phyloP scores from a whole-genome alignment of 2,797 vertebrate genomes.

The Acipenser oxyrinchus region DNA sequence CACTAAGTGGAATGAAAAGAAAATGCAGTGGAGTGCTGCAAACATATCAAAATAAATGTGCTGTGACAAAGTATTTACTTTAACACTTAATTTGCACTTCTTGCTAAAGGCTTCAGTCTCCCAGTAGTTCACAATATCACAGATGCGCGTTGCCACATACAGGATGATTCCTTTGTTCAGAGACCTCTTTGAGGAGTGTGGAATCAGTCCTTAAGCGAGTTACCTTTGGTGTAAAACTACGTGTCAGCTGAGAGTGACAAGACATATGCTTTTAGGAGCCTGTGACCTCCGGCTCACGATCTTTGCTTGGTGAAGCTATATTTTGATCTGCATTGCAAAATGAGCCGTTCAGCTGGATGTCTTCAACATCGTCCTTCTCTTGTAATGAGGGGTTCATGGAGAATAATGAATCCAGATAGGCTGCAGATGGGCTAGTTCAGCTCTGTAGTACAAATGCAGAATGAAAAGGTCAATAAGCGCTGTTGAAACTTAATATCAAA shows the following conservation, averaged over 20 bases:
- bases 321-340: not conserved
- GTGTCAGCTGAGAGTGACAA: not conserved
- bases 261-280: too few species aligned
- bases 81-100: too few species aligned
- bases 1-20: too few species aligned
- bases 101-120: too few species aligned
- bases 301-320: not conserved
- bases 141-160: too few species aligned
- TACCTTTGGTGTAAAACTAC: not conserved
- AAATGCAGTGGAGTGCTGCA: too few species aligned
- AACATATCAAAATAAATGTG: too few species aligned
- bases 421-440: constrained; percentile 40
- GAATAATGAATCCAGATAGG: constrained; percentile 49
- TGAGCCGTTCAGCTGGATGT: not conserved
- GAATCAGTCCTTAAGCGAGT: not conserved
- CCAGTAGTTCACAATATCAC: too few species aligned
- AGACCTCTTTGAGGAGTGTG: not conserved
- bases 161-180: not conserved
- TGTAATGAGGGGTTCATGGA: constrained; percentile 33
- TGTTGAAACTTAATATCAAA: constrained; percentile 57
- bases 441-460: constrained; percentile 40
- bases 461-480: constrained; percentile 67
- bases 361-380: constrained; percentile 25
- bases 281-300: not conserved
- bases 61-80: too few species aligned